Base-by-base conservation (phyloP, 2,888 invertebrate genomes). In the Cheilosia vulpina region DNA sequence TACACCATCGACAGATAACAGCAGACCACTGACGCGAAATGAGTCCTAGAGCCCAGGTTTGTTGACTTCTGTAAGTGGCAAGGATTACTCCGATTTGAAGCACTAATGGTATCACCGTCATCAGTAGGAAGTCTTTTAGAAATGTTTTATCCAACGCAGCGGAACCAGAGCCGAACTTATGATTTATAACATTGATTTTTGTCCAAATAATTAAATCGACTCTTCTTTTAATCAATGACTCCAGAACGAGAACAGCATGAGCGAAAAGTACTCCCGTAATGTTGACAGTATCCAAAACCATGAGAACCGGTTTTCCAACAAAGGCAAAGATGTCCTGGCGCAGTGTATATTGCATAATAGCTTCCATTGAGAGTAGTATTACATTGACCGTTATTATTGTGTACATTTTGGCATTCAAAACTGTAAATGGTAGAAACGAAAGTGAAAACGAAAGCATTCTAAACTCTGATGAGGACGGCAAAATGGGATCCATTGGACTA, bases 161-260 rank as follows among this genome's bases (percentile, higher is more conserved):
- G 9, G 77, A 65, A 31, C 21, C 38, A 2, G 4, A 5, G 9
- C 21, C 55, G 7, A 27, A 17, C 13, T 38, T 43, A 0, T 11
- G 19, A 27, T 73, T 68, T 7, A 78, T 58, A 1, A 53, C 9
- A 4, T 34, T 47, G 1, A 87, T 73, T 57, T 58, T 27, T 0
- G 24, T 57, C 87, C 87, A 87, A 34, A 87, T 87, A 13, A 17
- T 15, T 0, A 47, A 7, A 65, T 87, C 87, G 1, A 27, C 43
- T 65, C 65, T 52, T 1, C n/a, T 62, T 27, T 87, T 81, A 2
- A 69, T 11, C 4, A 77, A 24, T 3, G 87, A 63, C 34, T 87
- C 87, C 2, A 45, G 47, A 43, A 82, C 47, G 11, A 78, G 47
- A 7, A 82, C 6, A n/a, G 53, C 31, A 47, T 87, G 77, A 9